Evolutionary conservation across 2,888 invertebrate species (phyloP), one percentile per base, ranked within the genome.

Genomic region (Fragum fragum): DNA sequence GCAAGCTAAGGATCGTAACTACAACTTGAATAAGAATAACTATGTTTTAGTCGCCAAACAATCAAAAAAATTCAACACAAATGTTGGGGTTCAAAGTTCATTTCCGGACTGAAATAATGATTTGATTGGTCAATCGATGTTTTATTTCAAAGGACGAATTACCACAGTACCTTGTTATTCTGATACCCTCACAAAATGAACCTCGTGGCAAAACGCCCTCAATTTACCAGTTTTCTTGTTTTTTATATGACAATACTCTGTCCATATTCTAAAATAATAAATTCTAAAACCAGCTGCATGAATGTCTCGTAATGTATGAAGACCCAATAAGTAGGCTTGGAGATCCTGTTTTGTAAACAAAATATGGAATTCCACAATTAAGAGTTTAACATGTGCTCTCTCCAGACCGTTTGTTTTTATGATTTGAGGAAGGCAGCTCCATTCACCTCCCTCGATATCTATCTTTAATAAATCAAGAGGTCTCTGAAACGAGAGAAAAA

Each of bases 301-400:
- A 18, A 73, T 32, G 6, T n/a, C 36, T n/a, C 42, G 55, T 16
- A 73, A 18, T 0, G 52, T 26, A 18, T 53, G 36, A 16, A 73
- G 23, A 11, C 26, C 59, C 3, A 18, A 16, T 29, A 59, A 57
- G 26, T 42, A 73, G 6, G 32, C 61, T 26, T 36, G 26, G 1
- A 39, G 36, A 18, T 59, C 29, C 5, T 42, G 21, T 21, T 21
- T 21, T 9, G 55, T 23, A 18, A 42, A 39, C 23, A 28, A 36
- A 14, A 73, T 42, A n/a, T 73, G 72, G 36, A 73, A 73, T 26
- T 73, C 72, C 21, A 73, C 61, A 7, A 73, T 59, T 7, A 73
- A 59, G 1, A 59, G 11, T 26, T 42, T 57, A 6, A 73, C 59
- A 23, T 73, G 36, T 1, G 39, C 32, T 5, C 36, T 59, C 18